Evolutionary conservation across 2,888 invertebrate species (phyloP), one percentile per base, ranked within the genome.

Genomic region (Sinelater perroti): DNA sequence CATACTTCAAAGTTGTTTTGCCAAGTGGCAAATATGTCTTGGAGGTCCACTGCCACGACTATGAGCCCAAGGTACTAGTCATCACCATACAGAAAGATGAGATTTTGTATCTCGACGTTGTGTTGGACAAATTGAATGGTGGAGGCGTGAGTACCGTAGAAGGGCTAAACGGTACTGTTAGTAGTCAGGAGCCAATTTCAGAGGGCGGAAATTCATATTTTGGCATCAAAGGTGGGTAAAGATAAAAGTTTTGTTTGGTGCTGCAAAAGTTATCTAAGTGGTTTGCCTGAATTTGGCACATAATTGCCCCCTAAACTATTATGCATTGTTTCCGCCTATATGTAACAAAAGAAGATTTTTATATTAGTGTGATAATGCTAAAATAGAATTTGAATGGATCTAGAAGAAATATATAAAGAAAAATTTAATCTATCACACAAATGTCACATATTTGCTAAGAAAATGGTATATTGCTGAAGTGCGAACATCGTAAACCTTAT

Each of bases 1-100:
- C 90, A 0, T 83, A 84, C 68, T 93, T 88, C 76, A 87, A 87
- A 72, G 79, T 89, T 40, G 83, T 89, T 70, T 78, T 93, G 44
- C 86, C 90, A 6, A 82, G 85, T 1, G 93, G 90, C 0, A 76
- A 81, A 17, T 90, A 91, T 73, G 79, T 77, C 4, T 72, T 91
- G 7, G 79, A 84, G 38, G 80, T 90, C 17, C 79, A 81, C 11
- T 87, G 87, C 56, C 81, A 84, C 53, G 83, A 84, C 31, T 89
- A 89, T 70, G 78, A 82, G 60, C 76, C 80, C 0, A 79, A 82
- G 62, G 72, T 77, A 0, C 63, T 81, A 2, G 75, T 74, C 16
- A 73, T 86, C 5, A 66, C 68, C 1, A 79, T 87, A 1, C 67
- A 70, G 1, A 72, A 78, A 5, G 77, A 78, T 8, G 66, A 70